A percentile compares a stretch with the other conserved stretches of the same genome.
phyloP scores from a whole-genome alignment of 2,888 invertebrate species.

The Pediacus dermestoides region DNA sequence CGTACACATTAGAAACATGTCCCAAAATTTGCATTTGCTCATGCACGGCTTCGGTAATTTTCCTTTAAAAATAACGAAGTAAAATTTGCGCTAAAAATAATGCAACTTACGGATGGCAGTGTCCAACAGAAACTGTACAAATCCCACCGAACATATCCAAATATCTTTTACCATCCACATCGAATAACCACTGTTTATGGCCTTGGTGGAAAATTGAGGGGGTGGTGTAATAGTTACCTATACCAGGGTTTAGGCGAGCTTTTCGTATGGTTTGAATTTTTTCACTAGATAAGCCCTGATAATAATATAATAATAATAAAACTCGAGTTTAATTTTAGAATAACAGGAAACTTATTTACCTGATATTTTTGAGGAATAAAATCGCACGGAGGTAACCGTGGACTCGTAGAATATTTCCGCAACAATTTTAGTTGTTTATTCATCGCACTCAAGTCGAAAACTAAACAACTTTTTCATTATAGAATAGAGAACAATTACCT shows the following conservation, averaged over 20 bases:
- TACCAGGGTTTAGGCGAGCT: constrained; percentile 65
- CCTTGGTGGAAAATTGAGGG: constrained; percentile 84
- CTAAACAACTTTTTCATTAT: too few relatives aligned
- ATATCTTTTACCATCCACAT: constrained; percentile 80
- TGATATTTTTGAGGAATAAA: too few relatives aligned
- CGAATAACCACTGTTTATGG: constrained; percentile 89
- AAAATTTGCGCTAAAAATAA: not conserved
- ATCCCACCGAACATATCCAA: constrained; percentile 96
- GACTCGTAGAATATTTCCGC: too few relatives aligned
- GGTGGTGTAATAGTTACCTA: constrained; percentile 72
- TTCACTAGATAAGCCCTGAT: constrained; percentile 61
- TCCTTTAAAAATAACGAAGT: constrained; percentile 54
- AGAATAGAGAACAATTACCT: too few relatives aligned
- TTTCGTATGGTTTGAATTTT: constrained; percentile 58
- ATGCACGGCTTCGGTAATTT: constrained; percentile 73
- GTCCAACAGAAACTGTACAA: constrained; percentile 95
- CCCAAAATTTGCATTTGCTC: constrained; percentile 80
- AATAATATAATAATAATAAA: constrained; percentile 12
- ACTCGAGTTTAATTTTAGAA: too few relatives aligned
- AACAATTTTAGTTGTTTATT: too few relatives aligned
- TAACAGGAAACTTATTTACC: too few relatives aligned
- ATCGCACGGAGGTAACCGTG: too few relatives aligned
- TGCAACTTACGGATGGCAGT: constrained; percentile 89
- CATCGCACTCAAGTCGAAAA: too few relatives aligned
- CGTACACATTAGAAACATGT: constrained; percentile 91